Percentiles rank a stretch among this genome's conserved stretches.
These are phyloP conservation scores for Cheilosia vulpina DNA, from an alignment of 2,888 invertebrate genomes.

Conservation along the genomic window DNA sequence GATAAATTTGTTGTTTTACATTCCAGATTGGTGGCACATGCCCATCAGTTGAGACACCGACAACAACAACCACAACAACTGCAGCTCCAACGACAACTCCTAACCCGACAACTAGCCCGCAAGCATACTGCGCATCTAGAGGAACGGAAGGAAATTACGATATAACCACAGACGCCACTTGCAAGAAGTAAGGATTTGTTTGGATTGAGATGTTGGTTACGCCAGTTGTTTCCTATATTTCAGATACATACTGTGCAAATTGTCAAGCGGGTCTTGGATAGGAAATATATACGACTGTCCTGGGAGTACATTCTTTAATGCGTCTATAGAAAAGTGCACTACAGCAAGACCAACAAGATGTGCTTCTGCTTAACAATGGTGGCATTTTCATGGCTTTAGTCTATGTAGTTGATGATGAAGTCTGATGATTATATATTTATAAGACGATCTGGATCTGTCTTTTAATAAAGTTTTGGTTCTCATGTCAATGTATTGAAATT, in stretches of 20 bases:
- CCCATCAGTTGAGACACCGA: constrained; percentile 5
- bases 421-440: no score
- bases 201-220: background rate
- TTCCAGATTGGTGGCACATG: constrained; percentile 51
- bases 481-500: no score
- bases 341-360: background rate
- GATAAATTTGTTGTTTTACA: background rate
- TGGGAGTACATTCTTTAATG: constrained; percentile 22
- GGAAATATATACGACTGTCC: constrained; percentile 51
- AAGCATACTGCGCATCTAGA: constrained; percentile 12
- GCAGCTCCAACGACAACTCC: constrained; percentile 17
- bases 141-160: constrained; percentile 36
- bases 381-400: no score
- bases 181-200: constrained; percentile 22
- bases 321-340: background rate
- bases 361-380: background rate
- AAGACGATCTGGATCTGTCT: no score
- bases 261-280: background rate
- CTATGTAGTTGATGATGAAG: no score
- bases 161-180: constrained; percentile 5
- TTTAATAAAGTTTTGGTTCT: no score
- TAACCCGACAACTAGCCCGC: constrained; percentile 11
- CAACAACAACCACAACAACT: constrained; percentile 1
- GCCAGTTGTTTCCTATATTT: background rate
- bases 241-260: constrained; percentile 40